Evolutionary conservation across 2,888 invertebrate species (phyloP).

Genomic region (Gasteruption jaculator): DNA sequence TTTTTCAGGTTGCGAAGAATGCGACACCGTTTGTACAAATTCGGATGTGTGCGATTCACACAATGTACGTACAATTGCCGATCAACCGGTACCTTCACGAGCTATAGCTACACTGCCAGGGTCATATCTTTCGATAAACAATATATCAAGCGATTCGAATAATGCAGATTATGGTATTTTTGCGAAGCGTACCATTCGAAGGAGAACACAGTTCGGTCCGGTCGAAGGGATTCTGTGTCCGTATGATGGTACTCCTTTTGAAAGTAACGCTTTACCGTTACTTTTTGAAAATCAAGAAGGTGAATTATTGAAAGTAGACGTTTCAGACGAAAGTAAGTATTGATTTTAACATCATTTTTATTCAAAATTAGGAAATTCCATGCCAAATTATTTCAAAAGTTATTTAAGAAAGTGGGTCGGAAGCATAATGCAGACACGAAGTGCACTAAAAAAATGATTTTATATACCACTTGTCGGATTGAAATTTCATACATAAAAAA

Average conservation of each 20-base stretch:
- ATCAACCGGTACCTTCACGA: slow-evolving; percentile 68
- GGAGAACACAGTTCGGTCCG: slow-evolving; percentile 74
- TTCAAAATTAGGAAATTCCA: not conserved
- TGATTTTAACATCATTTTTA: slow-evolving; percentile 4
- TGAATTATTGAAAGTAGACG: slow-evolving; percentile 55
- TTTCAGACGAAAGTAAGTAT: slow-evolving; percentile 63
- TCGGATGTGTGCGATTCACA: slow-evolving; percentile 42
- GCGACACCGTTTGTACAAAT: slow-evolving; percentile 43
- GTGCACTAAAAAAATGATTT: too few relatives aligned
- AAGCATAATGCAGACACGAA: too few relatives aligned
- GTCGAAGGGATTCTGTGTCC: slow-evolving; percentile 63
- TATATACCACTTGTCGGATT: too few relatives aligned
- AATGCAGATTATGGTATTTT: slow-evolving; percentile 58
- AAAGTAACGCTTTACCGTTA: slow-evolving; percentile 48
- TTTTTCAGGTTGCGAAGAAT: slow-evolving; percentile 50
- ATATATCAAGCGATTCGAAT: slow-evolving; percentile 39
- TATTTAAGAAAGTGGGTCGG: too few relatives aligned
- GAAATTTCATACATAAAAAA: too few relatives aligned
- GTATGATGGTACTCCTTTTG: slow-evolving; percentile 40
- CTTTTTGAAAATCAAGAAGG: slow-evolving; percentile 55
- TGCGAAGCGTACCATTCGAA: slow-evolving; percentile 66
- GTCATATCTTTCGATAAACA: slow-evolving; percentile 58
- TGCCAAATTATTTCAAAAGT: too few relatives aligned
- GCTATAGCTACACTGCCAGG: slow-evolving; percentile 76
- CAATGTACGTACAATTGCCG: slow-evolving; percentile 55